A percentile compares a stretch with the other conserved stretches of the same genome.
These are phyloP conservation scores for Erpornis zantholeuca DNA, from an alignment of 2,113 vertebrate species.

Conservation along the genomic window DNA sequence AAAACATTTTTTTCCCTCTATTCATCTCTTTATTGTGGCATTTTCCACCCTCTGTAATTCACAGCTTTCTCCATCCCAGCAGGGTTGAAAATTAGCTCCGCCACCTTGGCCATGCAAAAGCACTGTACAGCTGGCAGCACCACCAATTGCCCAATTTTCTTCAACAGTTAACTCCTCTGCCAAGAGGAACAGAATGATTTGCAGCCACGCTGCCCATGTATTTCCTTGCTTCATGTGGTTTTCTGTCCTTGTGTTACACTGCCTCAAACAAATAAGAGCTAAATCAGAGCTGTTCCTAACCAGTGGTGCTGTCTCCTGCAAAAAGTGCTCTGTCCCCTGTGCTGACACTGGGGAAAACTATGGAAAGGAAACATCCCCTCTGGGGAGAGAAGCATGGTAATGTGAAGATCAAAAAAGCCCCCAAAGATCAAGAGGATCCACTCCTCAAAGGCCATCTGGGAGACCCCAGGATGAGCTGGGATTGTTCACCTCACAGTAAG, in stretches of 20 bases:
- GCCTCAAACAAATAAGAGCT: neutral
- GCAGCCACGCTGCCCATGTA: neutral
- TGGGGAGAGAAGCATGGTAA: rapidly evolving
- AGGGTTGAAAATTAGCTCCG: neutral
- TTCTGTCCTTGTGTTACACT: neutral
- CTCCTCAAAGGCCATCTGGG: neutral
- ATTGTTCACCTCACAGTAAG: neutral
- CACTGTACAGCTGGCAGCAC: neutral
- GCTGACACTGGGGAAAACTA: rapidly evolving
- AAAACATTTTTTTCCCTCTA: neutral
- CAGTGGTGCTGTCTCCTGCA: neutral
- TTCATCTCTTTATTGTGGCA: neutral
- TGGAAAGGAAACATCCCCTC: neutral
- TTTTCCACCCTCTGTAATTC: conserved; percentile 9
- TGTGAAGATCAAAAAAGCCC: neutral
- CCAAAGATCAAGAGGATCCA: neutral
- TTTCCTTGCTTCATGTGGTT: neutral
- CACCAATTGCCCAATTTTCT: conserved; percentile 30
- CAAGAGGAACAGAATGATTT: neutral
- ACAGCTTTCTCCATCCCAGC: conserved; percentile 13
- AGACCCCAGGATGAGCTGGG: neutral
- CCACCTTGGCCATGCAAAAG: neutral
- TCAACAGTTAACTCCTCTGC: neutral
- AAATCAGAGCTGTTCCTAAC: neutral
- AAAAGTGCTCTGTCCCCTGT: neutral